Evolutionary conservation across 2,888 invertebrate genomes (phyloP), one percentile per base, ranked within the genome.

Genomic region (Rutpela maculata): DNA sequence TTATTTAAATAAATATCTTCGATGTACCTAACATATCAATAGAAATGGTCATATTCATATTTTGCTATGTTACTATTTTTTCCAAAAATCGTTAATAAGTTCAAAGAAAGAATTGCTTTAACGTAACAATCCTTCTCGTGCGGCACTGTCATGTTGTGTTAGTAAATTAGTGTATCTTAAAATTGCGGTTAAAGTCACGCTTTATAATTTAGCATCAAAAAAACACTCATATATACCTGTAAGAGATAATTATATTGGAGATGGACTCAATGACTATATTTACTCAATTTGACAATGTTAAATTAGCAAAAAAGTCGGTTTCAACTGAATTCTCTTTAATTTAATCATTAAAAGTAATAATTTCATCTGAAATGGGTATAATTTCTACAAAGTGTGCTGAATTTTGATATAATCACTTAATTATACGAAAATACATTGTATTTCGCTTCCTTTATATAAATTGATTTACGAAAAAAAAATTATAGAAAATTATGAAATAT

Each of bases 241-340:
- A n/a, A 17, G 50, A 50, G 50, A 57, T 69, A 69, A 69, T 69
- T 69, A 69, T 35, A 35, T 65, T 19, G 65, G 15, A 43, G 65
- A 65, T 31, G 69, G 19, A 35, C 56, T 57, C 69, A 50, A 57
- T 69, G 55, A 69, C 57, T 69, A 57, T 31, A 69, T 38, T 56
- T 59, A 57, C 31, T 17, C 56, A 69, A 57, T 62, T 59, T 62
- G 26, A 31, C 22, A 31, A 38, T 19, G 9, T 18, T 43, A 9
- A 43, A 65, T 38, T 43, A 35, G 65, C 35, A 65, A 65, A 43
- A 65, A 65, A 38, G 38, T 43, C 62, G 31, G 62, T 38, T 38
- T 50, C 50, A n/a, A 50, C 50, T 50, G 50, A 50, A 65, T 38
- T 10, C 43, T 38, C 50, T 38, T 65, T 38, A 65, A 65, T 65